Evolutionary conservation across 1,140 invertebrate genomes (phyloP).

Genomic region (Diploscapter pachys): DNA sequence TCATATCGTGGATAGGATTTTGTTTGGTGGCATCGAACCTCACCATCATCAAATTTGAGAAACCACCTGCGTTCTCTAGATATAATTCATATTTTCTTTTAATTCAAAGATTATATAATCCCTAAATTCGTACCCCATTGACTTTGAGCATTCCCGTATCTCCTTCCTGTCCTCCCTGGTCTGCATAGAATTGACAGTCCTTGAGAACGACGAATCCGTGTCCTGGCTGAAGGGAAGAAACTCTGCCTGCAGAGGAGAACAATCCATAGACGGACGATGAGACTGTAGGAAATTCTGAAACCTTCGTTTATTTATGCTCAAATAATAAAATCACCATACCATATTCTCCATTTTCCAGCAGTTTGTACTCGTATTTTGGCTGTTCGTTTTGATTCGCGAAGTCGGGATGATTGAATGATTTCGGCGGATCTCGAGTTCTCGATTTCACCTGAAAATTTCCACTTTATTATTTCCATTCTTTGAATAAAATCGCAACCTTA

Average conservation of each 20-base stretch:
- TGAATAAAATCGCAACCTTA: no score
- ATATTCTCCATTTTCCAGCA: constrained; percentile 10
- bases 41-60: neutral
- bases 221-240: neutral
- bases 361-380: constrained; percentile 1
- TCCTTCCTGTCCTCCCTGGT: constrained; percentile 11
- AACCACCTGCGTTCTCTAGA: neutral
- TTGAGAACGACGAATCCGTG: constrained; percentile 11
- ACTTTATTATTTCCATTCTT: no score
- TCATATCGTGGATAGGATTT: no score
- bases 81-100: neutral
- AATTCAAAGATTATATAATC: no score
- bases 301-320: neutral
- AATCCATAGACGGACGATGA: neutral
- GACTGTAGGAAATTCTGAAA: constrained; percentile 12
- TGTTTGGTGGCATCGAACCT: neutral
- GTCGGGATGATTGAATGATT: no score
- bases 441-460: no score
- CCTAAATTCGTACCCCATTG: neutral
- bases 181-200: constrained; percentile 21
- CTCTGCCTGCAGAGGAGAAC: constrained; percentile 3
- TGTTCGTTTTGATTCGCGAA: no score
- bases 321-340: constrained; percentile 6
- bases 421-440: no score
- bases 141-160: constrained; percentile 6